Percentiles rank a stretch among this genome's conserved stretches.
Evolutionary conservation across 92 coral and sea anemone genomes (phyloP).

Genomic region (Epizoanthus rinbou): DNA sequence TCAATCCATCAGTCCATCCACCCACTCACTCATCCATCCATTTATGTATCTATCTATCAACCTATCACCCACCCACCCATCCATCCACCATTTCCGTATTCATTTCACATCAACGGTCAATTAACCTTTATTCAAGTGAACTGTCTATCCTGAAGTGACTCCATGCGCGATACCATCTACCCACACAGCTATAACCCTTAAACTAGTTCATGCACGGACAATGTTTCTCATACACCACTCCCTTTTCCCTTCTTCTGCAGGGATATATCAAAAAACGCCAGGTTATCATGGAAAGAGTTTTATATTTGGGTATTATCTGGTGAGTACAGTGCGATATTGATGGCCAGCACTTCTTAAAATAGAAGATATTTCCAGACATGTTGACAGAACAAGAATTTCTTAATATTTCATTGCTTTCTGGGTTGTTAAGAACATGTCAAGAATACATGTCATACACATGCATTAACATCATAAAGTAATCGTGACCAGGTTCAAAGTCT

Average conservation of each 20-base stretch:
- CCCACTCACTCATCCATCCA: background rate
- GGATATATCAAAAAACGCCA: conserved; percentile 75
- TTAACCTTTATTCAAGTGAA: too few relatives aligned
- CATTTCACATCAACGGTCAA: background rate
- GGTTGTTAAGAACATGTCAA: too few relatives aligned
- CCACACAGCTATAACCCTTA: too few relatives aligned
- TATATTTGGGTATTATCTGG: conserved; percentile 87
- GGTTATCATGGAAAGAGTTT: conserved; percentile 91
- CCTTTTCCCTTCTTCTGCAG: conserved; percentile 44
- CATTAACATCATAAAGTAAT: too few relatives aligned
- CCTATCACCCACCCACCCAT: background rate
- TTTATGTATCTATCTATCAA: background rate
- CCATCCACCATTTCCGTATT: background rate
- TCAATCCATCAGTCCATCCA: background rate
- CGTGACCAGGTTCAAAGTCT: too few relatives aligned
- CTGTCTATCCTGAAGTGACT: too few relatives aligned
- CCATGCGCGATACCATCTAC: too few relatives aligned
- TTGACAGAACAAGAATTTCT: too few relatives aligned
- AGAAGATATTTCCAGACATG: background rate
- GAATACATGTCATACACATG: too few relatives aligned
- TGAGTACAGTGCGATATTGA: conserved; percentile 30
- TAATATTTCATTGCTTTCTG: too few relatives aligned
- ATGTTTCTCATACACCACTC: background rate
- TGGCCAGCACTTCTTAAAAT: too few relatives aligned
- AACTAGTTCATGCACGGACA: background rate